A percentile compares a stretch with the other conserved stretches of the same genome.
These are phyloP conservation scores for Ladona fulva DNA, from an alignment of 1,140 invertebrate genomes.

Conservation along the genomic window DNA sequence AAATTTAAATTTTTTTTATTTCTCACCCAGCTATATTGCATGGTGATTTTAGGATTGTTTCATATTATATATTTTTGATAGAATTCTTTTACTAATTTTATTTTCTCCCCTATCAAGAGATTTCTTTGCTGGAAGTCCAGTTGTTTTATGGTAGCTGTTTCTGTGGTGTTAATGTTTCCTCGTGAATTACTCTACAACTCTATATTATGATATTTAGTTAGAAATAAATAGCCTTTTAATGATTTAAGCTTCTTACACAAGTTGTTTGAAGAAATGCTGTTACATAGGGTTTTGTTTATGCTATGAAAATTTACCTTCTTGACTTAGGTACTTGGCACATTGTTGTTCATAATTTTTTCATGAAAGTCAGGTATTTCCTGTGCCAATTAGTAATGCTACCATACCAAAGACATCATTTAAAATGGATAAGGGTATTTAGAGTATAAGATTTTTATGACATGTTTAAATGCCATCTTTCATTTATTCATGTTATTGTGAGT, in stretches of 20 bases:
- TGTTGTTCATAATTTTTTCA: neutral
- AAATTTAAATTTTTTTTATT: neutral
- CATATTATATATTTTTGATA: neutral
- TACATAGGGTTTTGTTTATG: neutral
- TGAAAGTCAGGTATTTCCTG: neutral
- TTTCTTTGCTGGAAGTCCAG: neutral
- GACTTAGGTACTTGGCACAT: neutral
- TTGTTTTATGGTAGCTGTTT: neutral
- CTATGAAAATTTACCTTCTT: neutral
- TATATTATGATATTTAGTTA: conserved; percentile 9
- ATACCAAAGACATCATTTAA: neutral
- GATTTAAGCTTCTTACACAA: neutral
- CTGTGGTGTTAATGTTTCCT: neutral
- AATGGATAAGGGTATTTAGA: conserved; percentile 7
- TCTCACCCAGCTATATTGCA: neutral
- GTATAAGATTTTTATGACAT: neutral
- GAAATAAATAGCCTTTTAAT: neutral
- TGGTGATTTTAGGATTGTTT: neutral
- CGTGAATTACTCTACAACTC: neutral
- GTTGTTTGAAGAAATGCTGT: neutral
- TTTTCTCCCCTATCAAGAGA: neutral
- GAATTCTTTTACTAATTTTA: neutral
- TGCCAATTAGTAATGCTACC: neutral
- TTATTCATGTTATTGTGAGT: neutral
- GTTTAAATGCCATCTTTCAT: neutral